Evolutionary conservation across 64 coral and sea anemone genomes (phyloP), one percentile per base, ranked within the genome.

Genomic region (Montipora sp.): DNA sequence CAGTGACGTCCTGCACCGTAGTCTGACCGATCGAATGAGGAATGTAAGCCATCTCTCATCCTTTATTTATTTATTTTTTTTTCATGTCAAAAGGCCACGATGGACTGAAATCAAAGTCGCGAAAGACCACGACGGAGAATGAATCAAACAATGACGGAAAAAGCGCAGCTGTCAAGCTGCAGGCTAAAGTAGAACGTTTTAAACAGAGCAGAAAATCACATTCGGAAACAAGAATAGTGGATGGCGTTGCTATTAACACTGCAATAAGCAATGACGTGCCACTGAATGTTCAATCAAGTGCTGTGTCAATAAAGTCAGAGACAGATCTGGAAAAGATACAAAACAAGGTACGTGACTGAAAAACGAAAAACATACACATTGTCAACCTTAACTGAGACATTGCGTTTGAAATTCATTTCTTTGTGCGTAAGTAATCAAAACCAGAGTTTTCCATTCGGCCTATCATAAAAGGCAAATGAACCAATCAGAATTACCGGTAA

Each of bases 201-300:
- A 90, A 86, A 51, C 92, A 96, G 13, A 94, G 91, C 71, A 71
- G 94, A 13, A 99, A 99, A 48, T 86, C 94, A 1, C 86, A 79
- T 21, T 92, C 98, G 12, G 98, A 99, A 67, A 96, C 92, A 7
- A 96, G 84, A 89, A 99, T 96, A 76, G 98, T 99, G 23, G 92
- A 92, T 75, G 94, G 98, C 50, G 98, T 99, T 77, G 91, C 98
- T 81, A 89, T 98, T 51, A 92, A 85, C 79, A 98, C 83, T 4
- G 10, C 89, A 55, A 21, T 88, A 45, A 75, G 51, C n/a, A 70
- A 80, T 5, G 88, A 93, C 4, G 85, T 77, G 49, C 71, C 95
- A 16, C 46, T 97, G 11, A 94, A 84, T 69, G 65, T 81, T 5
- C 78, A 88, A 10, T 91, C 95, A 7, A 97, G 95, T 80, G 73